Base-by-base conservation (phyloP, 2,888 invertebrate species). In the Eupithecia centaureata region DNA sequence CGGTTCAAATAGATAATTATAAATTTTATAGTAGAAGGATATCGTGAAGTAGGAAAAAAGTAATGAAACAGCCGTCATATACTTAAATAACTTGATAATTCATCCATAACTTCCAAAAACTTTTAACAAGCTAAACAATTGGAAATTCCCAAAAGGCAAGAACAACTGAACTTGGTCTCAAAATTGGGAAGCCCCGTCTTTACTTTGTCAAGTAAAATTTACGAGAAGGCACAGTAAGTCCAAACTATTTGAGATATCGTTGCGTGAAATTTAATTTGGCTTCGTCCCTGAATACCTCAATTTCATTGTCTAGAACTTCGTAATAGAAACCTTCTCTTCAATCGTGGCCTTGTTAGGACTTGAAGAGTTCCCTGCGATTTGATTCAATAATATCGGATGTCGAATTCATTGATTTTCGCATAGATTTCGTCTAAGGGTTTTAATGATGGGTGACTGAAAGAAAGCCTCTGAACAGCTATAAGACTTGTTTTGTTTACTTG, bases 181-280 rank as follows among this genome's bases (percentile, higher is more conserved):
- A 56, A 51, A 57, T 66, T 57, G 33, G 35, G 22, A 28, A 42
- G 42, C 25, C 52, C 28, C 56, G 47, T 47, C 57, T 32, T 51
- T 54, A 65, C 42, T 42, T 66, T 66, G 27, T 56, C 42, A 51
- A 66, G 57, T 56, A 27, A 47, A 66, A 66, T 61, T 61, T 57
- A 51, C 33, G 57, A 61, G 42, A 30, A 28, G 62, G 57, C 47
- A 61, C 65, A 61, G 32, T 61, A 61, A 65, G 57, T 63, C 56
- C 35, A 27, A 63, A 63, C 60, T 63, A 57, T 63, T 59, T 54
- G 67, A 63, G 30, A 63, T 63, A 63, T 57, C 57, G 63, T 57
- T 33, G 60, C 30, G 47, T 35, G 32, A 61, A 63, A 64, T 68
- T 67, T 60, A 67, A 60, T 57, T 61, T 33, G 47, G 56, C 35